phyloP scores from a whole-genome alignment of 2,888 invertebrate genomes.

The Clistopyga incitator region DNA sequence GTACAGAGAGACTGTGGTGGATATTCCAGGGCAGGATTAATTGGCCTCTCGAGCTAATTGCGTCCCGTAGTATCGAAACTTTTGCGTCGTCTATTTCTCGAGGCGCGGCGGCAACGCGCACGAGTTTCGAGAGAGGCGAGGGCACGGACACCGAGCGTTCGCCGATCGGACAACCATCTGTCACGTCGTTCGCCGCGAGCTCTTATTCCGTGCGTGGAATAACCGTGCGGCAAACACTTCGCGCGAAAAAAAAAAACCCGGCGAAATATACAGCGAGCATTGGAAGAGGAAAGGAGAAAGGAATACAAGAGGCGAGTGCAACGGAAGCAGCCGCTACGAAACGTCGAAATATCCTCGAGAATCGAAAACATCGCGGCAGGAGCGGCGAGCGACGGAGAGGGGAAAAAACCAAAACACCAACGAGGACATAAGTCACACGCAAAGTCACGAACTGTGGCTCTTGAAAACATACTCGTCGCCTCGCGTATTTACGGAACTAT shows the following conservation, averaged over 20 bases:
- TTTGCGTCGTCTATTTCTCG: slow-evolving; percentile 18
- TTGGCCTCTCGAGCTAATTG: slow-evolving; percentile 40
- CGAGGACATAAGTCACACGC: slow-evolving; percentile 24
- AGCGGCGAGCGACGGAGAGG: not conserved
- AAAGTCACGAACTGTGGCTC: not conserved
- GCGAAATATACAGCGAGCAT: not conserved
- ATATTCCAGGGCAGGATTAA: slow-evolving; percentile 38
- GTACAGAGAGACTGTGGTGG: not conserved
- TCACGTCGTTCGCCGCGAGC: slow-evolving; percentile 16
- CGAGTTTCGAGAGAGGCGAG: slow-evolving; percentile 8
- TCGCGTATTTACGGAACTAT: not conserved
- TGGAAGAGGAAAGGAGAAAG: not conserved
- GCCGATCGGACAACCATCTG: slow-evolving; percentile 28
- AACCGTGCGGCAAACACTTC: not conserved
- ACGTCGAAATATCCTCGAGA: slow-evolving; percentile 16
- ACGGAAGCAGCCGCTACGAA: slow-evolving; percentile 8
- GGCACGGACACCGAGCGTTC: not conserved
- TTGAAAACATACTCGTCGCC: not conserved
- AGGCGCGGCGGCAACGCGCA: no score
- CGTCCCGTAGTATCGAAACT: slow-evolving; percentile 37
- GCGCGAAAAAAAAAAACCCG: slow-evolving; percentile 31
- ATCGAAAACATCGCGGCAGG: not conserved
- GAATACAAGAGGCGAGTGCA: not conserved
- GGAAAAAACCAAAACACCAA: not conserved
- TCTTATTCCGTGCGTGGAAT: slow-evolving; percentile 15